These are phyloP conservation scores for Adelphocoris suturalis DNA, from an alignment of 2,888 invertebrate genomes.

Conservation along the genomic window DNA sequence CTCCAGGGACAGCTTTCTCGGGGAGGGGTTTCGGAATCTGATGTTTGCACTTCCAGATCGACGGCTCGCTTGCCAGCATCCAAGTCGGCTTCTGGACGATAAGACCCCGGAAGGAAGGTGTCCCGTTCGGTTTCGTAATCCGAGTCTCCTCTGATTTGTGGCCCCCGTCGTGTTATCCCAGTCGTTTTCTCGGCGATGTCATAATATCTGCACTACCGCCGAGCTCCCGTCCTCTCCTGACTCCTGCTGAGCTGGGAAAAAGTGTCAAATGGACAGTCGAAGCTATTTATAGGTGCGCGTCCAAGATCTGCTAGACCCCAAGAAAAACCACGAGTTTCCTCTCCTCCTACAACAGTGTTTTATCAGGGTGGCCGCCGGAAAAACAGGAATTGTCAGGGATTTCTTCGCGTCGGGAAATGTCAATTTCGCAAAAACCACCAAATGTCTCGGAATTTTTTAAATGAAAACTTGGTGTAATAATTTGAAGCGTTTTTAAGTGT, in stretches of 20 bases:
- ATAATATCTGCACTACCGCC: slow-evolving; percentile 10
- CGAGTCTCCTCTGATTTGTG: slow-evolving; percentile 55
- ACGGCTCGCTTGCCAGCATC: slow-evolving; percentile 21
- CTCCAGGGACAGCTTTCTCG: background rate
- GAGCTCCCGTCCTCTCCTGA: background rate
- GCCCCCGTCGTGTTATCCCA: slow-evolving; percentile 35
- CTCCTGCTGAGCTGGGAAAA: slow-evolving; percentile 10
- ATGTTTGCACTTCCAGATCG: slow-evolving; percentile 60
- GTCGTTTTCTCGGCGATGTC: background rate
- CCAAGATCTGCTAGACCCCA: background rate
- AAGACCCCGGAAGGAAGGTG: slow-evolving; percentile 54
- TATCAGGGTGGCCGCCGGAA: too few relatives aligned
- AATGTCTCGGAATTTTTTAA: too few relatives aligned
- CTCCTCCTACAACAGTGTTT: too few relatives aligned
- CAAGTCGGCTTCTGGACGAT: background rate
- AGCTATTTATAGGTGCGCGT: background rate
- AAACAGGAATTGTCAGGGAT: too few relatives aligned
- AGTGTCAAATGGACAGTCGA: background rate
- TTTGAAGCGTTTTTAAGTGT: too few relatives aligned
- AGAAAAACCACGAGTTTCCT: too few relatives aligned
- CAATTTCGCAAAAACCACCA: too few relatives aligned
- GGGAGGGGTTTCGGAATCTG: background rate
- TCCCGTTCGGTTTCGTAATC: slow-evolving; percentile 47
- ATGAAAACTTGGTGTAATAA: too few relatives aligned
- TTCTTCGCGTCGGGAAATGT: too few relatives aligned